These are phyloP conservation scores for Tethya wilhelma DNA, from an alignment of 37 sponge, comb jelly and placozoan species.

Conservation along the genomic window DNA sequence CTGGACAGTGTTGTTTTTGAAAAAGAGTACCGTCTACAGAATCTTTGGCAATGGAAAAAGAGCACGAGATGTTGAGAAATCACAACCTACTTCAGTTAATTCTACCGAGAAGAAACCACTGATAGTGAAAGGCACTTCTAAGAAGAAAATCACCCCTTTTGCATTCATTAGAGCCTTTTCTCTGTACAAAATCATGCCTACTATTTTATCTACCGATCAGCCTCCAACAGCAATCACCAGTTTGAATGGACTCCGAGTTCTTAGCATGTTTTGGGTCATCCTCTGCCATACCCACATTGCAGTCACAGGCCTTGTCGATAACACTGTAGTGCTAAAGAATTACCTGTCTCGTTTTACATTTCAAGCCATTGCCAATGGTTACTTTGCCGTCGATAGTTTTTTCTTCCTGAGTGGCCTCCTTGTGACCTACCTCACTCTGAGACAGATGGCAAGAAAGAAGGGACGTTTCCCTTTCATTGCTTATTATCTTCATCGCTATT, in stretches of 20 bases:
- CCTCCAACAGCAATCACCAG: conserved; percentile 72
- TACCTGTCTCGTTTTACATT: conserved; percentile 28
- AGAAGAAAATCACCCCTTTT: not conserved
- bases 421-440: conserved; percentile 65
- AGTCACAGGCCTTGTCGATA: not conserved
- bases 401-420: conserved; percentile 83
- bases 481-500: conserved; percentile 81
- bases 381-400: conserved; percentile 73
- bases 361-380: conserved; percentile 58
- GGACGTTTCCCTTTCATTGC: conserved; percentile 60
- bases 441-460: conserved; percentile 55
- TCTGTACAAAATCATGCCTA: conserved; percentile 59
- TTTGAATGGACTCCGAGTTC: conserved; percentile 80
- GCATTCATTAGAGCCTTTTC: conserved; percentile 64
- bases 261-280: conserved; percentile 93
- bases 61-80: not conserved
- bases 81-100: not conserved
- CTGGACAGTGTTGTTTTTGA: not conserved
- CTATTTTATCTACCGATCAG: conserved; percentile 59
- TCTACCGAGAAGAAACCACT: conserved; percentile 1
- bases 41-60: no score
- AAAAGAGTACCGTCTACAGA: not conserved
- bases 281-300: conserved; percentile 50
- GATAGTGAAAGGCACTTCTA: not conserved
- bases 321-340: not conserved